Percentiles rank a stretch among this genome's conserved stretches.
phyloP scores from a whole-genome alignment of 1,140 invertebrate genomes.

The Neodiprion pinetum region DNA sequence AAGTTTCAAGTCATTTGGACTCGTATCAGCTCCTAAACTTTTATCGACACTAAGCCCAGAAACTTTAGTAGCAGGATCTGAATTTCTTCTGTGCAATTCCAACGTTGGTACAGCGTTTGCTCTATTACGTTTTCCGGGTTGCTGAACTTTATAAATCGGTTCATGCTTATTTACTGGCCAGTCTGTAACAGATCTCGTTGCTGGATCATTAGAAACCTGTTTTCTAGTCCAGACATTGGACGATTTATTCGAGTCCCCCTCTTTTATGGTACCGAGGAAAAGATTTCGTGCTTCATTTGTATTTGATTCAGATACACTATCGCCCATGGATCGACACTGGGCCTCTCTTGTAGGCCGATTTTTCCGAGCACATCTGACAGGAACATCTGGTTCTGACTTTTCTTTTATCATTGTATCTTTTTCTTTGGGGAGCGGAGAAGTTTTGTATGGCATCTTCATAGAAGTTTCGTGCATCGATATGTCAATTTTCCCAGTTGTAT shows the following conservation, averaged over 20 bases:
- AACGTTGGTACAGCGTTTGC: constrained; percentile 58
- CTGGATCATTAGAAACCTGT: constrained; percentile 34
- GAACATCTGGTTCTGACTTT: constrained; percentile 54
- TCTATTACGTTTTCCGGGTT: constrained; percentile 59
- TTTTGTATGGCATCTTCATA: constrained; percentile 27
- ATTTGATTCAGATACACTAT: constrained; percentile 44
- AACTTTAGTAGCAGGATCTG: constrained; percentile 72
- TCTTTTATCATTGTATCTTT: constrained; percentile 39
- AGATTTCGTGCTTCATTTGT: constrained; percentile 48
- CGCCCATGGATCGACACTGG: constrained; percentile 58
- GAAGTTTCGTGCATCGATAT: constrained; percentile 29
- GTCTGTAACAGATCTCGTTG: constrained; percentile 50
- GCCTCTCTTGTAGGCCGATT: constrained; percentile 53
- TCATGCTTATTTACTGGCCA: constrained; percentile 58
- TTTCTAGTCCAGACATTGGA: constrained; percentile 47
- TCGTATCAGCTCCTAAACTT: constrained; percentile 42
- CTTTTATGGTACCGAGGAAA: constrained; percentile 56
- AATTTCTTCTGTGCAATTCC: constrained; percentile 72
- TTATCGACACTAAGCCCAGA: constrained; percentile 55
- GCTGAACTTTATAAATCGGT: constrained; percentile 36
- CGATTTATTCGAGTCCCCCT: constrained; percentile 49
- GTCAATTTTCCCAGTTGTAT: constrained; percentile 38
- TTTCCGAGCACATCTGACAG: constrained; percentile 55
- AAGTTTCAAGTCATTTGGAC: constrained; percentile 53
- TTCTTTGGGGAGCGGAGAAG: constrained; percentile 30